phyloP scores from a whole-genome alignment of 2,888 invertebrate genomes.

The Polydrusus cervinus region DNA sequence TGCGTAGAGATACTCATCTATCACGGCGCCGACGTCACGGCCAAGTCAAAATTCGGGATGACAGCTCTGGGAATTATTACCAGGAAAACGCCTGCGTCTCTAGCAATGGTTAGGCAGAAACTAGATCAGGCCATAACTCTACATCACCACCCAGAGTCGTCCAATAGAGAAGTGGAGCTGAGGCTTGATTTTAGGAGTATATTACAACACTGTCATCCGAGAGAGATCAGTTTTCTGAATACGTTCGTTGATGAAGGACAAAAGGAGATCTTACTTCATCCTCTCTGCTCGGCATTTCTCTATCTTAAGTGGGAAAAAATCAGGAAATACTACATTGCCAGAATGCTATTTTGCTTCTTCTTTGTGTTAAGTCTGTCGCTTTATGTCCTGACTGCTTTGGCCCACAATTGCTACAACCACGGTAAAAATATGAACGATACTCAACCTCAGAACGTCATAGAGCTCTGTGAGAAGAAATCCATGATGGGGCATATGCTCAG shows the following conservation, averaged over 20 bases:
- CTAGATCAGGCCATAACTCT: conserved; percentile 86
- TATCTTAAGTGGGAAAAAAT: conserved; percentile 94
- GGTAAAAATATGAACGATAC: conserved; percentile 79
- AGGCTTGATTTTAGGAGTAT: conserved; percentile 88
- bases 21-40: conserved; percentile 91
- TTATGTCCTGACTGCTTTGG: conserved; percentile 87
- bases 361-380: conserved; percentile 87
- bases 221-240: conserved; percentile 90
- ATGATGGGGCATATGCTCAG: conserved; percentile 84
- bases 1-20: conserved; percentile 89
- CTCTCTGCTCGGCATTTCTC: conserved; percentile 89
- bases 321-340: conserved; percentile 88
- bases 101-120: conserved; percentile 87
- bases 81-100: conserved; percentile 88
- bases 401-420: conserved; percentile 89
- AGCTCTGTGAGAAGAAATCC: conserved; percentile 85
- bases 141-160: conserved; percentile 84
- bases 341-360: conserved; percentile 84
- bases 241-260: conserved; percentile 92
- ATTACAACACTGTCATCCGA: conserved; percentile 86
- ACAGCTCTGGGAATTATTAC: conserved; percentile 90
- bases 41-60: conserved; percentile 89
- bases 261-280: conserved; percentile 89
- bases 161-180: conserved; percentile 86
- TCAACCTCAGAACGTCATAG: conserved; percentile 83